Percentiles rank a stretch among this genome's conserved stretches.
phyloP scores from a whole-genome alignment of 2,888 invertebrate species.

The Nephrotoma guestfalica region DNA sequence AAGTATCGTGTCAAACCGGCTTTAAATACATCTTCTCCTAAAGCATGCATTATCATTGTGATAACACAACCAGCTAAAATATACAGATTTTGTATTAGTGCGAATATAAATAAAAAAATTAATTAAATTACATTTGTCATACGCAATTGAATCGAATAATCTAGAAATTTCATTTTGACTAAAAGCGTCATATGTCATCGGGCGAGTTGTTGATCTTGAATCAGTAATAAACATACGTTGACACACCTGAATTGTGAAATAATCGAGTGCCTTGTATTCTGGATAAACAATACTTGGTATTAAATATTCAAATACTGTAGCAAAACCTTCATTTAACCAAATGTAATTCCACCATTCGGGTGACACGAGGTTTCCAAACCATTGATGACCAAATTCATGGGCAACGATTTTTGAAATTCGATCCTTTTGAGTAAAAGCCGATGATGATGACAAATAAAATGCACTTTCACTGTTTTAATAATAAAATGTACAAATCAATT shows the following conservation, averaged over 20 bases:
- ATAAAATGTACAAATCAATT: too few species aligned
- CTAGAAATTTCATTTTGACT: slow-evolving; percentile 70
- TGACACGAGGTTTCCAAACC: slow-evolving; percentile 31
- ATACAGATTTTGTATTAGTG: too few species aligned
- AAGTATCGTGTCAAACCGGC: not conserved
- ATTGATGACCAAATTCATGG: slow-evolving; percentile 37
- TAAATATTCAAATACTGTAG: slow-evolving; percentile 50
- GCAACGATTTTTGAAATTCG: slow-evolving; percentile 17
- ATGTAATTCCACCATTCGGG: slow-evolving; percentile 35
- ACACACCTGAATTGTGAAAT: slow-evolving; percentile 58
- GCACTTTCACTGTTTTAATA: not conserved
- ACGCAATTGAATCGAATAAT: slow-evolving; percentile 75
- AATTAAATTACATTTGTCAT: slow-evolving; percentile 56
- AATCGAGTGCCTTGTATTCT: slow-evolving; percentile 58
- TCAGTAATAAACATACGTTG: slow-evolving; percentile 60
- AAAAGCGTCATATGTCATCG: slow-evolving; percentile 66
- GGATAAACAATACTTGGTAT: slow-evolving; percentile 39
- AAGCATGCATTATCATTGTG: not conserved
- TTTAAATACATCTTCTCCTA: not conserved
- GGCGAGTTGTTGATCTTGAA: slow-evolving; percentile 58
- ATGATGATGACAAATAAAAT: not conserved
- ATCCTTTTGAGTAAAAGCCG: not conserved
- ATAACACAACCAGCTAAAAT: slow-evolving; percentile 19
- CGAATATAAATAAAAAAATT: not conserved
- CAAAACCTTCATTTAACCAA: slow-evolving; percentile 54